Base-by-base conservation (phyloP, 2,797 vertebrate genomes). In the Fringilla coelebs region DNA sequence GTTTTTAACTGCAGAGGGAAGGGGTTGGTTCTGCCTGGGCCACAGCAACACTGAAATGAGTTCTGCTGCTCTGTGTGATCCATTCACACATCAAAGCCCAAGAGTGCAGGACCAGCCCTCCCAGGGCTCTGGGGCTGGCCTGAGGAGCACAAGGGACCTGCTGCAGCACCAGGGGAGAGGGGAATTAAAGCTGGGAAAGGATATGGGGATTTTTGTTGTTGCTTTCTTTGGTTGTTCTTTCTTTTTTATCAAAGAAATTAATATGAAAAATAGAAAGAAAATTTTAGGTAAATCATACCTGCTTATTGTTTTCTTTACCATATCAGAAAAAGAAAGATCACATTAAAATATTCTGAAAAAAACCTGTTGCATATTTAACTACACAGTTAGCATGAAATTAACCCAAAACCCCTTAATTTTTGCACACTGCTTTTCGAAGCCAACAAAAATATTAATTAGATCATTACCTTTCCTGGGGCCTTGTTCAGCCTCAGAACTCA, bases 51-150 rank as follows among this genome's bases (percentile, higher is more conserved):
- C 1, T 41, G 26, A 25, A 32, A 45, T 25, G 31, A 52, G 63
- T 86, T 38, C 17, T 22, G 18, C 13, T 46, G 5, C 12, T 76
- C 11, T 41, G 22, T 34, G 24, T 6, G 4, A 52, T 14, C 36
- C 20, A 0, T 24, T 57, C 41, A 34, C 29, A 3, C 15, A 20
- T 0, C 28, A 8, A 36, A 0, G 58, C 25, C 36, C 17, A 26
- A 13, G 12, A 14, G 1, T 46, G 31, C n/a, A 79, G 34, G 49
- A 46, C 2, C 41, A 74, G 45, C 38, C 26, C 49, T 78, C 3
- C 11, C 36, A 51, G 19, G 57, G n/a, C 40, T 55, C 51, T n/a
- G 25, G 19, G 28, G 29, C 55, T 71, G n/a, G 11, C n/a, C 32
- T 8, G 31, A 51, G 60, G 29, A 66, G 5, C 9, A 14, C 12